Evolutionary conservation across 2,113 vertebrate genomes (phyloP), one percentile per base, ranked within the genome.

Genomic region (Mesitornis unicolor): DNA sequence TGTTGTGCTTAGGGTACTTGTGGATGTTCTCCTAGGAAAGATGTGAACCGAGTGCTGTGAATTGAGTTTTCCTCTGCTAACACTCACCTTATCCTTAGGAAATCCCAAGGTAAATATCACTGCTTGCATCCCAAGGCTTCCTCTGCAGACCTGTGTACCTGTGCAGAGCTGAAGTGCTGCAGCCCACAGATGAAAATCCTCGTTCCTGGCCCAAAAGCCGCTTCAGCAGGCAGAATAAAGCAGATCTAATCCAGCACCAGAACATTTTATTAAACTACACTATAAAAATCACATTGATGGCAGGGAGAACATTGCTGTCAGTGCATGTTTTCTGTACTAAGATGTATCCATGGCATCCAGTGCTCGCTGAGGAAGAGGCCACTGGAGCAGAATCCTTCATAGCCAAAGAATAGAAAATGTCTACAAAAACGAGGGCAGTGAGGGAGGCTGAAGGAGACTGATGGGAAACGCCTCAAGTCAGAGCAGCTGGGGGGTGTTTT

Each of bases 181-280:
- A 33, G 63, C n/a, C n/a, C n/a, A n/a, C 22, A 28, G 56, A 7
- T 1, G 18, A n/a, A 24, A 45, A 47, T 29, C 67, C 67, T 77
- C 3, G 0, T 4, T n/a, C 5, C 14, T 21, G 6, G 35, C 57
- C 38, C 68, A 57, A 36, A 92, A 50, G 18, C 21, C 50, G 28
- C 33, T n/a, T 25, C 65, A 1, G 0, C 57, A 43, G 63, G 78
- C 24, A 60, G 67, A 94, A 87, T 76, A 80, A 95, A 90, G 89
- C 87, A 94, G 78, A 21, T 89, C 53, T 70, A 3, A 18, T 96
- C 94, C 88, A 96, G 95, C 94, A 95, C 93, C 91, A 87, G 84
- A 89, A 97, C 91, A 50, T 97, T 97, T 97, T 97, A 97, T 97
- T 97, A 90, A 97, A 95, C 96, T 97, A 97, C 96, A 91, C 95